Evolutionary conservation across 2,797 vertebrate species (phyloP).

Genomic region (Chelon auratus): DNA sequence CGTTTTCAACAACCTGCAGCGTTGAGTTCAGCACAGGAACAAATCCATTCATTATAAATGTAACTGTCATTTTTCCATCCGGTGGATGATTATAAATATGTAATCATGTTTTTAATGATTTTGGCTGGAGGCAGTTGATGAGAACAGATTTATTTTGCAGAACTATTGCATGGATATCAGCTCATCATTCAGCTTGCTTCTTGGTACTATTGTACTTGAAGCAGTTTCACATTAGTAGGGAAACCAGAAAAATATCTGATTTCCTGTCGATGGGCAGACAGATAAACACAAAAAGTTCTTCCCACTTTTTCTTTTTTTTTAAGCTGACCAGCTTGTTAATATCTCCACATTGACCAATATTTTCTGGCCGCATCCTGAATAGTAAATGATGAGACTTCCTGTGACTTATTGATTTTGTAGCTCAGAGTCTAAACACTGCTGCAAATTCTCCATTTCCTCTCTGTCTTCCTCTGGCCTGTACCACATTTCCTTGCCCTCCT

Average conservation of each 20-base stretch:
- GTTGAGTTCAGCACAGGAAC: not conserved
- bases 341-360: slow-evolving; percentile 50
- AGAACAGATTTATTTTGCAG: not conserved
- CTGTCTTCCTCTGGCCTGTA: slow-evolving; percentile 8
- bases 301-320: not conserved
- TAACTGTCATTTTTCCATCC: not conserved
- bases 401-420: slow-evolving; percentile 63
- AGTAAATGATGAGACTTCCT: slow-evolving; percentile 58
- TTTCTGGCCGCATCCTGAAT: slow-evolving; percentile 35
- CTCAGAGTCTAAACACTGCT: slow-evolving; percentile 42
- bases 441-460: slow-evolving; percentile 37
- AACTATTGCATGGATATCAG: not conserved
- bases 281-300: slow-evolving; percentile 17
- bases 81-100: too few species aligned
- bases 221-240: not conserved
- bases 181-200: too few species aligned
- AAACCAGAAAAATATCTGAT: slow-evolving; percentile 22
- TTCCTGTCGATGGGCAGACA: slow-evolving; percentile 17
- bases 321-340: slow-evolving; percentile 56
- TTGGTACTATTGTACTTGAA: not conserved
- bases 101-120: not conserved
- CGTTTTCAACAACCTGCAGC: not conserved
- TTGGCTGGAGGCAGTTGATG: not conserved
- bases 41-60: not conserved
- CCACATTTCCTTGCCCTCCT: slow-evolving; percentile 5